phyloP scores from a whole-genome alignment of 2,888 invertebrate genomes.

The Lasioglossum lativentre region DNA sequence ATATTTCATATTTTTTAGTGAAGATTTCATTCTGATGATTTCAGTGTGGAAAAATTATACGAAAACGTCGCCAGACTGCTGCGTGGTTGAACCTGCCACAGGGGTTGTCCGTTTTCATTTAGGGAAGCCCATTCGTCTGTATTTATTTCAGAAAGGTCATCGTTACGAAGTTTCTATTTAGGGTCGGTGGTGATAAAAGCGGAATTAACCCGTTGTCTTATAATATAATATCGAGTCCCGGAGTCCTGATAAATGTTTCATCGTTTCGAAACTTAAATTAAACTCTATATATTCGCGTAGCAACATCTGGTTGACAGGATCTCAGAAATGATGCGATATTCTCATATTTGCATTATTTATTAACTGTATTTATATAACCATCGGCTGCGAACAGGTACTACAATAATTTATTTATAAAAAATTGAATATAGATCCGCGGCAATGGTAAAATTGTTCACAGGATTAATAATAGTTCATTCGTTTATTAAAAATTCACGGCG shows the following conservation, averaged over 20 bases:
- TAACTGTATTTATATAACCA: neutral
- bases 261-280: neutral
- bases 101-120: neutral
- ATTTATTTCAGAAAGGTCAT: neutral
- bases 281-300: neutral
- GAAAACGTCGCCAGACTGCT: neutral
- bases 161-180: neutral
- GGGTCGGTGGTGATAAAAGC: neutral
- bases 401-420: neutral
- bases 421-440: neutral
- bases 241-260: neutral
- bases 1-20: neutral
- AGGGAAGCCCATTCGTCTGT: neutral
- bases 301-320: neutral
- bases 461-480: neutral
- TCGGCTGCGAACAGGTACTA: neutral
- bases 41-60: neutral
- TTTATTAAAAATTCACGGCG: neutral
- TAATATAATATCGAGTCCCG: neutral
- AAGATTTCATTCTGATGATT: neutral
- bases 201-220: neutral
- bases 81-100: neutral
- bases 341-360: neutral
- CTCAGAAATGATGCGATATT: neutral
- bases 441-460: neutral